These are phyloP conservation scores for Sarcophilus harrisii DNA, from an alignment of 2,797 vertebrate species.

Conservation along the genomic window DNA sequence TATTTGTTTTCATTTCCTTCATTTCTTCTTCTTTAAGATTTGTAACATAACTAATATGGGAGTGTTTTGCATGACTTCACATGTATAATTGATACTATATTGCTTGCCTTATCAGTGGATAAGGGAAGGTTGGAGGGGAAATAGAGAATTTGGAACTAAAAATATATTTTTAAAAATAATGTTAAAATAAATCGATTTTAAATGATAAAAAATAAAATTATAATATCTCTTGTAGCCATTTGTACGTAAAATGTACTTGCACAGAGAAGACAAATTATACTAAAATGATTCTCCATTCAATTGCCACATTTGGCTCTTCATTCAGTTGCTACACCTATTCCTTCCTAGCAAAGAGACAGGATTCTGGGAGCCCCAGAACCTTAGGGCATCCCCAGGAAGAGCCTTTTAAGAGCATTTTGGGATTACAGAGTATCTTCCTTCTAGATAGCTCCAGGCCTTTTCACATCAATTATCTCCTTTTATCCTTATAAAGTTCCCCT, in stretches of 20 bases:
- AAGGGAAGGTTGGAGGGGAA: not conserved
- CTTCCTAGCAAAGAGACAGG: constrained; percentile 12
- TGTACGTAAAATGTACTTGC: not conserved
- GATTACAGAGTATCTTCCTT: constrained; percentile 63
- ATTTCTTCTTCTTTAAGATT: not conserved
- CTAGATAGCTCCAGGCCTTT: constrained; percentile 56
- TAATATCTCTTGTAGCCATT: not conserved
- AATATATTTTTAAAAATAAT: not conserved
- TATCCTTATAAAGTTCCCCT: constrained; percentile 65
- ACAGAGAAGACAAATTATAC: not conserved
- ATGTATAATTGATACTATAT: not conserved
- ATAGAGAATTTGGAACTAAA: not conserved
- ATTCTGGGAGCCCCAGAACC: constrained; percentile 37
- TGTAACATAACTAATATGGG: not conserved
- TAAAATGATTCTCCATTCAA: not conserved
- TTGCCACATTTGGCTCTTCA: not conserved
- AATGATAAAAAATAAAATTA: not conserved
- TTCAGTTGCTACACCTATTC: not conserved
- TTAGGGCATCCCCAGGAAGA: constrained; percentile 57
- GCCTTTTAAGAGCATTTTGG: constrained; percentile 57
- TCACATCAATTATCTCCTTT: constrained; percentile 73
- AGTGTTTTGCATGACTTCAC: not conserved
- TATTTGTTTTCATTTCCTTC: not conserved
- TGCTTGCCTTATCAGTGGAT: not conserved
- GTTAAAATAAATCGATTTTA: not conserved